Evolutionary conservation across 2,113 vertebrate species (phyloP), one percentile per base, ranked within the genome.

Genomic region (Mola mola): DNA sequence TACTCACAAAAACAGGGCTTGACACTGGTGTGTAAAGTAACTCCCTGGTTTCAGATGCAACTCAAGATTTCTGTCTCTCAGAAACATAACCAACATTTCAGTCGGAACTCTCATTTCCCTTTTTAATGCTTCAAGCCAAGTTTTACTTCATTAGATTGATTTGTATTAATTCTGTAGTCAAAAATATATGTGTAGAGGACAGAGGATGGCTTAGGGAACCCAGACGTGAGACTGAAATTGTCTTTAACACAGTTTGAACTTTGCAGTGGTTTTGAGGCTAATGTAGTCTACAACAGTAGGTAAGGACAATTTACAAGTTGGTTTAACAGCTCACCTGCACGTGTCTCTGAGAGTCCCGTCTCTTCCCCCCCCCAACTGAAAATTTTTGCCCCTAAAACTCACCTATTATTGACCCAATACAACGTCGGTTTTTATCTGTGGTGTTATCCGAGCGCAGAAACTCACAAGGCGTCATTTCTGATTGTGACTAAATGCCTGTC

Each of bases 261-360:
- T 25, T 46, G 34, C 15, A 2, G 28, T 17, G 21, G 20, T 37
- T 59, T 36, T 24, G 2, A 43, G 12, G 38, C 49, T 26, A 42
- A 31, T 3, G 0, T n/a, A 67, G 17, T 56, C 12, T 38, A 25
- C 29, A 8, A 4, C 7, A 29, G 52, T 6, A 16, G 1, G 34
- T 44, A 29, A 29, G 28, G 28, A 2, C n/a, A 29, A 25, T 66
- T 36, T 59, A 41, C 33, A 52, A 63, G 48, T 73, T 38, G 29
- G 16, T 57, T 56, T 69, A 71, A 75, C 93, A 84, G 66, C 87
- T 88, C 90, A 86, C 88, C 79, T 91, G 84, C 85, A 84, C 61
- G 86, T 89, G 91, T 90, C 91, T 89, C 92, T 92, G 89, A 93
- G 92, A 93, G 83, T 91, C 85, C 86, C 13, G 88, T 90, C 89